These are phyloP conservation scores for Ganaspis brasiliensis DNA, from an alignment of 2,888 invertebrate species.

Conservation along the genomic window DNA sequence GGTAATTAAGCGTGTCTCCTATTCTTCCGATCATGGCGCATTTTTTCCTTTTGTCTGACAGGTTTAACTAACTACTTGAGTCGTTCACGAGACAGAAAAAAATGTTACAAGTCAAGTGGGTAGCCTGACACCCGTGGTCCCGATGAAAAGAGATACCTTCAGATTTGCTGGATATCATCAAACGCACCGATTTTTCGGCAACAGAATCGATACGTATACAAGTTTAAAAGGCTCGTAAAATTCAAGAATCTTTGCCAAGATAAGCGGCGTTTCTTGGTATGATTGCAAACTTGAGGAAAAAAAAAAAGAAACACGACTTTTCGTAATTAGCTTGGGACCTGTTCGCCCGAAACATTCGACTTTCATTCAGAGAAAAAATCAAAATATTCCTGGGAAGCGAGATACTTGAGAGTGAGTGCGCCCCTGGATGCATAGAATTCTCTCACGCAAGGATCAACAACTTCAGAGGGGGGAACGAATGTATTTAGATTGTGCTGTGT, in stretches of 20 bases:
- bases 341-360: neutral
- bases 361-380: slow-evolving; percentile 8
- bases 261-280: slow-evolving; percentile 2
- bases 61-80: slow-evolving; percentile 53
- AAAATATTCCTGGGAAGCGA: slow-evolving; percentile 25
- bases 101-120: slow-evolving; percentile 60
- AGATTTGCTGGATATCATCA: slow-evolving; percentile 66
- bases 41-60: slow-evolving; percentile 45
- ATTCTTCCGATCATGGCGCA: slow-evolving; percentile 59
- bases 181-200: slow-evolving; percentile 65
- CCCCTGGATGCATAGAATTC: slow-evolving; percentile 47
- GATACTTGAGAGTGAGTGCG: neutral
- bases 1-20: slow-evolving; percentile 73
- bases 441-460: slow-evolving; percentile 50
- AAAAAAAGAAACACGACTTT: slow-evolving; percentile 20
- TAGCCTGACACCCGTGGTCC: slow-evolving; percentile 60
- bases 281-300: neutral
- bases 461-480: slow-evolving; percentile 40
- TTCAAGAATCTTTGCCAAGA: neutral
- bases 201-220: neutral
- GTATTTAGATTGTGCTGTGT: slow-evolving; percentile 54
- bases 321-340: slow-evolving; percentile 2
- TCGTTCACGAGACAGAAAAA: slow-evolving; percentile 44
- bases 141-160: slow-evolving; percentile 65
- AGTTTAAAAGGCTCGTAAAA: slow-evolving; percentile 15